Conservation (phyloP, 2,888 invertebrate genomes). For the Acutogordius australiensis region DNA sequence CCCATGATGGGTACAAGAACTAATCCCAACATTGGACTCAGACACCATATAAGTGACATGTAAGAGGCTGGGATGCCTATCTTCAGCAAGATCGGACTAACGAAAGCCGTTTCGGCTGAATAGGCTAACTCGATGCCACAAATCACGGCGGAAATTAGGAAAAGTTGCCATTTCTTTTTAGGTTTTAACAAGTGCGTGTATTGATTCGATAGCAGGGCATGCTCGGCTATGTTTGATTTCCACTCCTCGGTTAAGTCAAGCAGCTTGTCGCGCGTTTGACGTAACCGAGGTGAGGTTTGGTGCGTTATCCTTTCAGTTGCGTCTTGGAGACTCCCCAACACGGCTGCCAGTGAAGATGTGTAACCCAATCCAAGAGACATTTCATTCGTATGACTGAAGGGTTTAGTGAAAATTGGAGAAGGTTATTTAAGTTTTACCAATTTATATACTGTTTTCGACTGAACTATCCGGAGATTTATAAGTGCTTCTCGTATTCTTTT, state of each 20-base stretch:
- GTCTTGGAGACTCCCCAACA: not conserved
- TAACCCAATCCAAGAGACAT: slow-evolving; percentile 10
- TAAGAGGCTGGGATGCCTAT: slow-evolving; percentile 61
- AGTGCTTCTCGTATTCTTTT: too few relatives aligned
- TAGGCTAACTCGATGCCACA: slow-evolving; percentile 93
- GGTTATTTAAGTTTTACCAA: too few relatives aligned
- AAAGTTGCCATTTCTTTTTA: slow-evolving; percentile 46
- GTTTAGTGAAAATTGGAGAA: too few relatives aligned
- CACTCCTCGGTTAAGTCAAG: not conserved
- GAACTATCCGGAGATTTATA: too few relatives aligned
- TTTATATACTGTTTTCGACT: too few relatives aligned
- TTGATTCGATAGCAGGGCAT: not conserved
- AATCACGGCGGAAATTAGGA: slow-evolving; percentile 63
- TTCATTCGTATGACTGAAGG: too few relatives aligned
- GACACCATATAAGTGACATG: slow-evolving; percentile 79
- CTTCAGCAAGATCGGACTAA: slow-evolving; percentile 65
- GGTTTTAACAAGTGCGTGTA: slow-evolving; percentile 4
- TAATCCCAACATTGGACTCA: slow-evolving; percentile 71
- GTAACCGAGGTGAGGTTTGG: not conserved
- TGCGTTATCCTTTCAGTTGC: slow-evolving; percentile 2
- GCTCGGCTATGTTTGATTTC: not conserved
- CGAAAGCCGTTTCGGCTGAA: slow-evolving; percentile 83
- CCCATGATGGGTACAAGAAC: slow-evolving; percentile 69
- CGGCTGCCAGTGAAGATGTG: slow-evolving; percentile 8
- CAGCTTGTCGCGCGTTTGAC: slow-evolving; percentile 1